These are phyloP conservation scores for Osmerus eperlanus DNA, from an alignment of 2,113 vertebrate genomes.

Conservation along the genomic window DNA sequence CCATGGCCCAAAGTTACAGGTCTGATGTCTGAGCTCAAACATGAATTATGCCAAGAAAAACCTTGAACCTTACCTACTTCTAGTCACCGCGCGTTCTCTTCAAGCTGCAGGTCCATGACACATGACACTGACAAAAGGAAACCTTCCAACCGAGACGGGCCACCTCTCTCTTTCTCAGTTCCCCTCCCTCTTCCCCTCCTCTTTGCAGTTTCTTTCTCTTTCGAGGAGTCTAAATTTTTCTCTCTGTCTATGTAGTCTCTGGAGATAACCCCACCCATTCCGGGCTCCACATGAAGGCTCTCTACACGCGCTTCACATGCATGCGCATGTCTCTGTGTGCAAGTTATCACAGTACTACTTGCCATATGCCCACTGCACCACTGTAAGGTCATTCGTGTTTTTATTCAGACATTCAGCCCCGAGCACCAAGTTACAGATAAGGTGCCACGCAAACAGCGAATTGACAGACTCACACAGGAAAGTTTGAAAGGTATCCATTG, in stretches of 20 bases:
- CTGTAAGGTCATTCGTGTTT: no score
- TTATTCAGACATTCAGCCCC: background rate
- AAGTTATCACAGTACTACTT: background rate
- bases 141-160: constrained; percentile 5
- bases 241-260: background rate
- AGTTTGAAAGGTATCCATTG: no score
- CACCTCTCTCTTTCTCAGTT: constrained; percentile 7
- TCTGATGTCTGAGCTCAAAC: constrained; percentile 44
- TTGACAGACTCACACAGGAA: no score
- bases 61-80: background rate
- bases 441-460: background rate
- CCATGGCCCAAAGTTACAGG: background rate
- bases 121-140: constrained; percentile 5
- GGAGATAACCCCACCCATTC: background rate
- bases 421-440: background rate
- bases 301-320: background rate
- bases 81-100: background rate
- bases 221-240: background rate
- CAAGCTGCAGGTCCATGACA: background rate
- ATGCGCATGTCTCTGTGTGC: background rate
- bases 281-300: background rate
- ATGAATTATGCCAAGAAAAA: constrained; percentile 35
- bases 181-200: background rate
- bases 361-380: no score
- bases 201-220: background rate